These are phyloP conservation scores for Drosophila sp. DNA, from an alignment of 1,140 invertebrate genomes.

Conservation along the genomic window DNA sequence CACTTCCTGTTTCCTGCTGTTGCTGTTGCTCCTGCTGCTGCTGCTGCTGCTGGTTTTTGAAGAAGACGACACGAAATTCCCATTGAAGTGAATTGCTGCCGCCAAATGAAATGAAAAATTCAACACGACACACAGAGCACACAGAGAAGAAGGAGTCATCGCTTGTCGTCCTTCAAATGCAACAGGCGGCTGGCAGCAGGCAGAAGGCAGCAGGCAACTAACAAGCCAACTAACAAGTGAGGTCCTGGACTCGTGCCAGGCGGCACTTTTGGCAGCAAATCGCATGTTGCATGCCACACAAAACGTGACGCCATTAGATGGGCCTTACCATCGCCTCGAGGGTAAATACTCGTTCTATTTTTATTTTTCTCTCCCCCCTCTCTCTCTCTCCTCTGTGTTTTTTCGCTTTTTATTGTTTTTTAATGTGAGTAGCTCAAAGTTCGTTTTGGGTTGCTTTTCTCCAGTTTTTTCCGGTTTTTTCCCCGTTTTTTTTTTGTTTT, in stretches of 20 bases:
- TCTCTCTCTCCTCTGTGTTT: conserved; percentile 45
- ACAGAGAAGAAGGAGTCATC: conserved; percentile 47
- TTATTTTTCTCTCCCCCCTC: conserved; percentile 24
- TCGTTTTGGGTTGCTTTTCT: conserved; percentile 30
- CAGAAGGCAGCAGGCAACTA: conserved; percentile 59
- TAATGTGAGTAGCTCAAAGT: conserved; percentile 69
- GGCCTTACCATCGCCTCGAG: conserved; percentile 38
- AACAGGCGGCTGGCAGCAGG: conserved; percentile 60
- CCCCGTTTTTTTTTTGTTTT: conserved; percentile 60
- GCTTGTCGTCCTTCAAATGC: conserved; percentile 52
- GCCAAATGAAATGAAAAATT: conserved; percentile 82
- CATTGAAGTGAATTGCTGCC: conserved; percentile 81
- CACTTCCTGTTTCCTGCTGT: conserved; percentile 67
- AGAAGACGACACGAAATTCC: conserved; percentile 76
- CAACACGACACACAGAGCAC: conserved; percentile 63
- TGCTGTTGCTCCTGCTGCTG: conserved; percentile 15
- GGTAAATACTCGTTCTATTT: conserved; percentile 21
- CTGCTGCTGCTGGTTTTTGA: conserved; percentile 14
- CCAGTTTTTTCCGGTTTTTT: conserved; percentile 16
- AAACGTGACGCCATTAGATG: conserved; percentile 77
- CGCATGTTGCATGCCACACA: conserved; percentile 82
- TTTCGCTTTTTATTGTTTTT: conserved; percentile 75
- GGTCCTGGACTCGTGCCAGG: conserved; percentile 73
- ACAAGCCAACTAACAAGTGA: conserved; percentile 74
- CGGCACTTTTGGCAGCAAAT: conserved; percentile 81